phyloP scores from a whole-genome alignment of 2,113 vertebrate species.

The Serilophus lunatus region DNA sequence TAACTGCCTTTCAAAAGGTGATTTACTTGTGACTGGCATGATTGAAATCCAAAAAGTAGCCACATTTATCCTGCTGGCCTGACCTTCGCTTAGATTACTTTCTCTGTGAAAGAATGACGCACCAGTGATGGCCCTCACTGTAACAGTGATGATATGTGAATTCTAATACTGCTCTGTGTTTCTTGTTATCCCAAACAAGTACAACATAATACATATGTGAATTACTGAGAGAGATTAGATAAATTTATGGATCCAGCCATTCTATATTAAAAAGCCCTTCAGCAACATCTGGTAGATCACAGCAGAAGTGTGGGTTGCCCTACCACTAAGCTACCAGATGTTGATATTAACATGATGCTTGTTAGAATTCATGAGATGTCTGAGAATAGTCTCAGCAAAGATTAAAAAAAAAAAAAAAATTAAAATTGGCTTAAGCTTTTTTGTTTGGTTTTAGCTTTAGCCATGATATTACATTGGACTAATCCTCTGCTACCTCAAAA shows the following conservation, averaged over 20 bases:
- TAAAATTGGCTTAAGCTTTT: background rate
- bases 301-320: background rate
- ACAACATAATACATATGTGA: background rate
- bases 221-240: background rate
- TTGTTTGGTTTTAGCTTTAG: constrained; percentile 29
- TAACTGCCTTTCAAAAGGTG: constrained; percentile 50
- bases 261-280: constrained; percentile 37
- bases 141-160: background rate
- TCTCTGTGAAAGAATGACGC: background rate
- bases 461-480: background rate
- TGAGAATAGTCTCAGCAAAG: background rate
- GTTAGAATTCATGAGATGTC: constrained; percentile 7
- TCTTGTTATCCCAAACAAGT: background rate
- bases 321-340: constrained; percentile 19
- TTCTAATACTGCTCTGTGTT: background rate
- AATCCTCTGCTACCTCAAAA: constrained; percentile 15
- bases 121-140: background rate
- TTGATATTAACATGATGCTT: background rate
- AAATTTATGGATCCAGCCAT: background rate
- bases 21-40: constrained; percentile 40
- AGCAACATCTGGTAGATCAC: constrained; percentile 3
- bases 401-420: background rate
- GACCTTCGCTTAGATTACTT: constrained; percentile 58
- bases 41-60: constrained; percentile 53
- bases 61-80: constrained; percentile 56